Evolutionary conservation across 2,797 vertebrate species (phyloP), one percentile per base, ranked within the genome.

Genomic region (Falco biarmicus): DNA sequence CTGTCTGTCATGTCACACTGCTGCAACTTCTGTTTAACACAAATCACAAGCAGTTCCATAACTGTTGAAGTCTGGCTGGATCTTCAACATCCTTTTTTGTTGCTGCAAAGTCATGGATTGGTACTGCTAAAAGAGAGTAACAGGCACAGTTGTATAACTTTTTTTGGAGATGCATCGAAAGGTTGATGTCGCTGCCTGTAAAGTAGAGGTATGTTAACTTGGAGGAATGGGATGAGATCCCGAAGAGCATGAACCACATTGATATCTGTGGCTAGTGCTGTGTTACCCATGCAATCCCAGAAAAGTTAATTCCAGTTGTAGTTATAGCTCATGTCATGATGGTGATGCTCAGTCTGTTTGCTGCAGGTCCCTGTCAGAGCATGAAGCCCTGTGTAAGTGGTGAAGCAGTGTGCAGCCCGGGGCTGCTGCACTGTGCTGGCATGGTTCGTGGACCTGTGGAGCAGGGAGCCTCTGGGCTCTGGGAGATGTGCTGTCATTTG

Each of bases 351-450:
- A 45, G 66, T 11, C 13, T 53, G 2, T n/a, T 74, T 63, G 54
- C 56, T 66, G 39, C 34, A 31, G 51, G 34, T 57, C 16, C 10
- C 34, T 63, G 39, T 54, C 15, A 20, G 53, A 83, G 56, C 17
- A 11, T 7, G 16, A 32, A 45, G 39, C 10, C 28, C 66, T 13
- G 0, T 0, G 25, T 8, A 6, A 59, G 43, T 37, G 48, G 4
- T 9, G 31, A 75, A 57, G 26, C 6, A 2, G 0, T 7, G 26
- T 18, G 68, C 50, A 54, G 54, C 20, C 31, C 41, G 28, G 64
- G 17, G n/a, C 15, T 54, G 45, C 50, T 22, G 39, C 13, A 5
- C 66, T 25, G 9, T 11, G 2, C 79, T 43, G 54, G 21, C 0
- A 3, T 39, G 51, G 50, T 37, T 32, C 14, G 1, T 22, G 45